Percentiles rank a stretch among this genome's conserved stretches.
Conservation (phyloP, 2,888 invertebrate species). For the Sabellastarte sp. region DNA sequence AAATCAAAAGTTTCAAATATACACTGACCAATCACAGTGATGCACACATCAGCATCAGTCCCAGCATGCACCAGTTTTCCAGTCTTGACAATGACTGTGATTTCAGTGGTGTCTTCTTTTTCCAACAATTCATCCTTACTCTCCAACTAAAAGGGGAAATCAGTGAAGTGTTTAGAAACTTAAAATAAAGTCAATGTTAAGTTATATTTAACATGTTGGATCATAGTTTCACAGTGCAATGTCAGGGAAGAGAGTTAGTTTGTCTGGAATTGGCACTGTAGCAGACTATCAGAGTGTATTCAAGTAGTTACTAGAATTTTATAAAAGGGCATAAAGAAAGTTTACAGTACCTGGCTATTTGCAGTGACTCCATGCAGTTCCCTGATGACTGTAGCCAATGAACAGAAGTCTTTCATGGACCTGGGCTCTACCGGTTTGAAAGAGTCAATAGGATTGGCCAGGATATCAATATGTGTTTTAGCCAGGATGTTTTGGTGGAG, state of each 20-base stretch:
- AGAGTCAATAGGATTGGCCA: conserved; percentile 11
- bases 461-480: conserved; percentile 8
- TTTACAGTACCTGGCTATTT: background rate
- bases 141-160: too few relatives aligned
- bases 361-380: conserved; percentile 7
- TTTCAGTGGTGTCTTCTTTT: background rate
- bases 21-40: conserved; percentile 23
- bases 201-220: too few relatives aligned
- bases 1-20: too few relatives aligned
- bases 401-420: conserved; percentile 15
- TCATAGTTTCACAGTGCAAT: too few relatives aligned
- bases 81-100: conserved; percentile 13
- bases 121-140: too few relatives aligned
- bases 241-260: too few relatives aligned
- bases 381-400: conserved; percentile 6
- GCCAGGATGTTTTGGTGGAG: conserved; percentile 10
- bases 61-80: conserved; percentile 18
- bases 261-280: too few relatives aligned
- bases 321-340: too few relatives aligned
- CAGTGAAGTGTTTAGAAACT: too few relatives aligned
- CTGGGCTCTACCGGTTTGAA: conserved; percentile 8
- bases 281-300: too few relatives aligned
- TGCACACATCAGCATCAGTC: conserved; percentile 24
- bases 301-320: too few relatives aligned
- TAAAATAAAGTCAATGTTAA: too few relatives aligned